These are phyloP conservation scores for Protaetia brevitarsis DNA, from an alignment of 1,140 invertebrate genomes.

Conservation along the genomic window DNA sequence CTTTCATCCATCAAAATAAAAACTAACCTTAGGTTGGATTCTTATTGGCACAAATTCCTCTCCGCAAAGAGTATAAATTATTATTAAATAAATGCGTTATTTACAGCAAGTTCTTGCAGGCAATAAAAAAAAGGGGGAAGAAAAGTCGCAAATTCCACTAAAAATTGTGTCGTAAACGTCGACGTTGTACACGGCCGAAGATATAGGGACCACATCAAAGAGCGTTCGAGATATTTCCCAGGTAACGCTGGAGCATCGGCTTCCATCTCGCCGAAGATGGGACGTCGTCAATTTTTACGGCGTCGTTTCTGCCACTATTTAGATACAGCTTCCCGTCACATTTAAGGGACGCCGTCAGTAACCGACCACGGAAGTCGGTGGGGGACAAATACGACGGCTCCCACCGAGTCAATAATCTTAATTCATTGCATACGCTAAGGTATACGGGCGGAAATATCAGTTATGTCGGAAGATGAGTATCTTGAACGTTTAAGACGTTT, in stretches of 20 bases:
- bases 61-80: constrained; percentile 1
- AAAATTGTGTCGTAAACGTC: constrained; percentile 4
- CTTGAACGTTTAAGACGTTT: too few relatives aligned
- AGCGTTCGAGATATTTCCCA: constrained; percentile 31
- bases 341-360: not conserved
- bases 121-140: constrained; percentile 13
- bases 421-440: not conserved
- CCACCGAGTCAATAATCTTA: not conserved
- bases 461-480: too few relatives aligned
- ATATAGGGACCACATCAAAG: constrained; percentile 11
- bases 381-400: not conserved
- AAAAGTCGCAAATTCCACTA: constrained; percentile 8
- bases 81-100: constrained; percentile 16
- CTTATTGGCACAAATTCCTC: not conserved
- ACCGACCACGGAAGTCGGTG: not conserved
- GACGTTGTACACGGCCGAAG: constrained; percentile 10
- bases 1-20: not conserved
- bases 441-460: too few relatives aligned
- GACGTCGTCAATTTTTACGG: constrained; percentile 41
- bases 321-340: constrained; percentile 30
- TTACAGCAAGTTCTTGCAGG: not conserved
- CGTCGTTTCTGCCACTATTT: constrained; percentile 38
- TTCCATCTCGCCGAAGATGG: constrained; percentile 29
- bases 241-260: constrained; percentile 29
- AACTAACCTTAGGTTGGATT: not conserved